phyloP scores from a whole-genome alignment of 2,113 vertebrate genomes.

The Leptodactylus fuscus region DNA sequence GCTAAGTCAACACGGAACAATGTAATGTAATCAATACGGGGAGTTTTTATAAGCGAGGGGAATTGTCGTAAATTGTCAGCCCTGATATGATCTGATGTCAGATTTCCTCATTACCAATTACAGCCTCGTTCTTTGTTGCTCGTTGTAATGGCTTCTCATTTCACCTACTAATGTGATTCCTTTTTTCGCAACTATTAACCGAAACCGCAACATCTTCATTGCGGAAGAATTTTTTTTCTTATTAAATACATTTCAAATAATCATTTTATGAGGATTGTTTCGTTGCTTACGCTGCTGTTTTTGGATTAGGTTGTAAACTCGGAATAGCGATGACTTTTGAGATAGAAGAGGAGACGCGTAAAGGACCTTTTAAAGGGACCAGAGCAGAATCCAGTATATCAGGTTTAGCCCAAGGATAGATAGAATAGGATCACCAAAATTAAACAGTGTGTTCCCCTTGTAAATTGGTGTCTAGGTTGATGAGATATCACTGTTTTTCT shows the following conservation, averaged over 20 bases:
- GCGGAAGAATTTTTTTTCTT: slow-evolving; percentile 14
- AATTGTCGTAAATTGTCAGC: slow-evolving; percentile 38
- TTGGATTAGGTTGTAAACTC: background rate
- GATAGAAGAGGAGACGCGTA: background rate
- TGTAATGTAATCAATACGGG: slow-evolving; percentile 26
- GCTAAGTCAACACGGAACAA: slow-evolving; percentile 42
- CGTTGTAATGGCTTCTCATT: slow-evolving; percentile 47
- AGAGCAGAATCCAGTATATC: too few relatives aligned
- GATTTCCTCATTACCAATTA: slow-evolving; percentile 51
- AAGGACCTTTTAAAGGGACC: too few relatives aligned
- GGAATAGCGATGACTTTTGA: background rate
- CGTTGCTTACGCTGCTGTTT: background rate
- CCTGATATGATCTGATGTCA: slow-evolving; percentile 46
- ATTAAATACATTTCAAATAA: slow-evolving; percentile 22
- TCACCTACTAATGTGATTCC: slow-evolving; percentile 45
- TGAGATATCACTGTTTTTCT: too few relatives aligned
- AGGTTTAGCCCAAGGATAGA: too few relatives aligned
- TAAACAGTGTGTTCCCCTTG: too few relatives aligned
- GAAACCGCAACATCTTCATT: slow-evolving; percentile 35
- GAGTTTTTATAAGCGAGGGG: slow-evolving; percentile 8
- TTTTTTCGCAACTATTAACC: slow-evolving; percentile 28
- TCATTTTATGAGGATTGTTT: background rate
- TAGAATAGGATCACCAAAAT: too few relatives aligned
- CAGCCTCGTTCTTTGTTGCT: slow-evolving; percentile 25
- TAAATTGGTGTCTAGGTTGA: too few relatives aligned